Evolutionary conservation across 1,140 invertebrate genomes (phyloP).

Genomic region (Eumaeus atala): DNA sequence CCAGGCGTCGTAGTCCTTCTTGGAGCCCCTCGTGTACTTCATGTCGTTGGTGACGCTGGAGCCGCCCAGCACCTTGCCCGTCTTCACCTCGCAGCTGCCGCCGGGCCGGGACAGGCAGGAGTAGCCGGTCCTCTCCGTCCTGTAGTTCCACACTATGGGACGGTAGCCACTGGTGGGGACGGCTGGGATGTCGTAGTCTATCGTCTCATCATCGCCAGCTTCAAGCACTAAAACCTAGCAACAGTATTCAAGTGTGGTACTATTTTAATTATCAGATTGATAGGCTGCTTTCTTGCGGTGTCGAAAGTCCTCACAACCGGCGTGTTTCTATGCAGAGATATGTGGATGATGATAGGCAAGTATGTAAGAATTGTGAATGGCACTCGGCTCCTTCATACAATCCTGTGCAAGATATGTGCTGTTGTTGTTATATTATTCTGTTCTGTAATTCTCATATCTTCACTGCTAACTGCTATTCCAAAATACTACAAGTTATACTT

Average conservation of each 20-base stretch:
- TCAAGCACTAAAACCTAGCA: slow-evolving; percentile 54
- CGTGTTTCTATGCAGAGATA: no score
- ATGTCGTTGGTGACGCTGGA: slow-evolving; percentile 74
- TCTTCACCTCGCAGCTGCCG: slow-evolving; percentile 67
- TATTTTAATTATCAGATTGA: background rate
- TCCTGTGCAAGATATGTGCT: no score
- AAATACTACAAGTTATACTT: no score
- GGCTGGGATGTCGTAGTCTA: slow-evolving; percentile 60
- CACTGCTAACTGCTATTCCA: no score
- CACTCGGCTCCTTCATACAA: no score
- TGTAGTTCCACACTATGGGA: slow-evolving; percentile 62
- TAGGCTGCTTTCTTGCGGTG: no score
- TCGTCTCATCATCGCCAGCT: slow-evolving; percentile 70
- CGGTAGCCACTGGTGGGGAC: slow-evolving; percentile 57
- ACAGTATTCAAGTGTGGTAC: background rate
- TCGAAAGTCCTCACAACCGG: no score
- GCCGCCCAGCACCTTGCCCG: slow-evolving; percentile 75
- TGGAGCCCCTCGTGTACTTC: slow-evolving; percentile 74
- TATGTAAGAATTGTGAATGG: no score
- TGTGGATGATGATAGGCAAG: no score
- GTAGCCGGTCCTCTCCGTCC: slow-evolving; percentile 56
- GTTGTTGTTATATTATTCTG: no score
- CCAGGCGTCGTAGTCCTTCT: slow-evolving; percentile 75
- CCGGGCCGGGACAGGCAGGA: slow-evolving; percentile 59
- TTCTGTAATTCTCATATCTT: no score